phyloP scores from a whole-genome alignment of 2,797 vertebrate species.

The Odontamblyopus rebecca region DNA sequence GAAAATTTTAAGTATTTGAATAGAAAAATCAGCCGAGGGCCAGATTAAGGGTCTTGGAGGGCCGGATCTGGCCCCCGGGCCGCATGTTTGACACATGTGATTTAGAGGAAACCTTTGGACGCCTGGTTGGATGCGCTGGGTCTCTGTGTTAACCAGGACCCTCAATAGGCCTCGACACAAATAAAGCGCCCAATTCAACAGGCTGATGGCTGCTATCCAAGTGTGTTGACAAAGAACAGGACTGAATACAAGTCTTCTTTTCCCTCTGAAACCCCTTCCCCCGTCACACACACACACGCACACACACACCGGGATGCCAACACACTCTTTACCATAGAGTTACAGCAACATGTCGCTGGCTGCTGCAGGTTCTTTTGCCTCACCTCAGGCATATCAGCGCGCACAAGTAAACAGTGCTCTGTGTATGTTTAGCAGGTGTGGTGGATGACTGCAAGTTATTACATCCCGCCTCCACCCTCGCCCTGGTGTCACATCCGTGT shows the following conservation, averaged over 20 bases:
- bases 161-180: conserved; percentile 59
- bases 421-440: conserved; percentile 72
- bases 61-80: too few species aligned
- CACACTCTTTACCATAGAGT: neutral
- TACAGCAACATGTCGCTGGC: neutral
- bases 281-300: conserved; percentile 19
- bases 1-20: too few species aligned
- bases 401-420: conserved; percentile 14
- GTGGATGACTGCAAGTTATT: conserved; percentile 42
- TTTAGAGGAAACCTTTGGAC: conserved; percentile 28
- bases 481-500: conserved; percentile 57
- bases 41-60: too few species aligned
- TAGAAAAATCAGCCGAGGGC: too few species aligned
- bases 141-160: conserved; percentile 46
- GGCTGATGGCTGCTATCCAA: conserved; percentile 62
- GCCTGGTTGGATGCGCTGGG: conserved; percentile 26
- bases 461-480: conserved; percentile 51
- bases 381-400: neutral
- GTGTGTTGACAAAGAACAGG: conserved; percentile 66
- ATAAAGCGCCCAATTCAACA: conserved; percentile 37
- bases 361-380: conserved; percentile 1
- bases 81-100: too few species aligned
- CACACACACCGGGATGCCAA: too few species aligned
- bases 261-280: conserved; percentile 28
- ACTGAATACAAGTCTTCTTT: conserved; percentile 48